A percentile compares a stretch with the other conserved stretches of the same genome.
These are phyloP conservation scores for Lateolabrax maculatus DNA, from an alignment of 2,797 vertebrate species.

Conservation along the genomic window DNA sequence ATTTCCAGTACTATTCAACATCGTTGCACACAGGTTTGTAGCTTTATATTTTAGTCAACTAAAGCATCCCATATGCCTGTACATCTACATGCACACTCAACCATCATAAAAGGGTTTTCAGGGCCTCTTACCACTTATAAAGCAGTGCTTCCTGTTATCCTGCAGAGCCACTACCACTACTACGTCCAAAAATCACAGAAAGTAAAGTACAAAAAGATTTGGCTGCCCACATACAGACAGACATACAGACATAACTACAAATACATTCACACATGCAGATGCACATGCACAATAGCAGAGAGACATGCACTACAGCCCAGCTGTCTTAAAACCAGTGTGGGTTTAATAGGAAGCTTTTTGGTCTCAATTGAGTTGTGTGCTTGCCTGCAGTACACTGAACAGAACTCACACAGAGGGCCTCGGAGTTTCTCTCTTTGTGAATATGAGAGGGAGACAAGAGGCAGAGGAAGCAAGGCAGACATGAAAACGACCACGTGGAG, in stretches of 20 bases:
- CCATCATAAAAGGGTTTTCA: slow-evolving; percentile 23
- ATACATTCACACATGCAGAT: not conserved
- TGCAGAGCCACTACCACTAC: slow-evolving; percentile 26
- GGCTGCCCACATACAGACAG: not conserved
- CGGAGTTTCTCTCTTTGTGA: slow-evolving; percentile 51
- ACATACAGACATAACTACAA: not conserved
- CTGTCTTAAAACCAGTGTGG: slow-evolving; percentile 48
- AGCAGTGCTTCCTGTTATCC: slow-evolving; percentile 31
- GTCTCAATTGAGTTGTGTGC: slow-evolving; percentile 52
- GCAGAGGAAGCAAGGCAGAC: slow-evolving; percentile 39
- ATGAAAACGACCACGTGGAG: slow-evolving; percentile 50
- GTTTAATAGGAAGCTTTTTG: slow-evolving; percentile 60
- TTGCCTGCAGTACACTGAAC: slow-evolving; percentile 39
- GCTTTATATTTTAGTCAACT: not conserved
- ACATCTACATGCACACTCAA: too few relatives aligned
- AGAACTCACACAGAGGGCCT: slow-evolving; percentile 49
- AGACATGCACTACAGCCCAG: slow-evolving; percentile 19
- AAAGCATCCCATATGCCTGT: not conserved
- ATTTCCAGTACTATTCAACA: not conserved
- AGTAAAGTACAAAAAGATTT: not conserved
- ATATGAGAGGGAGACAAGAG: slow-evolving; percentile 45
- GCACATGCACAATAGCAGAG: slow-evolving; percentile 15
- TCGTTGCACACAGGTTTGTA: not conserved
- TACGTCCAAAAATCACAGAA: not conserved
- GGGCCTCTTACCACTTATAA: slow-evolving; percentile 11